phyloP scores from a whole-genome alignment of 2,113 vertebrate genomes.

The Stomatorhinus ivindoensis region DNA sequence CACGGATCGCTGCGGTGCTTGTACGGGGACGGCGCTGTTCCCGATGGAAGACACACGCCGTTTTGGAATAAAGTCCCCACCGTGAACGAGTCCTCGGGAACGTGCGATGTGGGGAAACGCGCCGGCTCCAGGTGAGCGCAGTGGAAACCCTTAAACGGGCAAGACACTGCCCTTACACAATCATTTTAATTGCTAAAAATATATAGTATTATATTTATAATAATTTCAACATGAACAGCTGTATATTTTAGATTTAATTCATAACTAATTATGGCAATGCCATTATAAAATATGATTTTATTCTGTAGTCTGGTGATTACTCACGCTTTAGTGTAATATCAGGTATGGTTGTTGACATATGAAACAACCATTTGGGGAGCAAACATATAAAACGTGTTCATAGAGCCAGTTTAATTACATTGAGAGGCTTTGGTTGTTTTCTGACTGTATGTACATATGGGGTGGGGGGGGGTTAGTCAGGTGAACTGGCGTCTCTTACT shows the following conservation, averaged over 20 bases:
- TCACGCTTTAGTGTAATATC: background rate
- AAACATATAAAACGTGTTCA: background rate
- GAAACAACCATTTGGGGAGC: background rate
- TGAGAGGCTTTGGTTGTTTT: background rate
- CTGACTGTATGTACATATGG: background rate
- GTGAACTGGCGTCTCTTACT: background rate
- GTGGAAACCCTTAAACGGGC: background rate
- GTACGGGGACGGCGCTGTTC: background rate
- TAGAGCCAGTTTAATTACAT: background rate
- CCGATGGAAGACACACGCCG: background rate
- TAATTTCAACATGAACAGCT: background rate
- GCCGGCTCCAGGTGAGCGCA: background rate
- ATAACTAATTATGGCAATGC: background rate
- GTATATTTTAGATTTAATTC: background rate
- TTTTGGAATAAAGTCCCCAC: background rate
- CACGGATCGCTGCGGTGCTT: background rate
- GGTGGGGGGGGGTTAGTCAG: background rate
- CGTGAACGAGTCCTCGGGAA: background rate
- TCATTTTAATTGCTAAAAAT: background rate
- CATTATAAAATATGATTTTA: background rate
- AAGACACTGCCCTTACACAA: background rate
- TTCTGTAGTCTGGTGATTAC: background rate
- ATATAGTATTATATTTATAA: background rate
- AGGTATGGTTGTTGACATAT: background rate
- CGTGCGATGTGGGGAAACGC: background rate